phyloP scores from a whole-genome alignment of 37 sponge, comb jelly and placozoan species.

The Spongia lamella region DNA sequence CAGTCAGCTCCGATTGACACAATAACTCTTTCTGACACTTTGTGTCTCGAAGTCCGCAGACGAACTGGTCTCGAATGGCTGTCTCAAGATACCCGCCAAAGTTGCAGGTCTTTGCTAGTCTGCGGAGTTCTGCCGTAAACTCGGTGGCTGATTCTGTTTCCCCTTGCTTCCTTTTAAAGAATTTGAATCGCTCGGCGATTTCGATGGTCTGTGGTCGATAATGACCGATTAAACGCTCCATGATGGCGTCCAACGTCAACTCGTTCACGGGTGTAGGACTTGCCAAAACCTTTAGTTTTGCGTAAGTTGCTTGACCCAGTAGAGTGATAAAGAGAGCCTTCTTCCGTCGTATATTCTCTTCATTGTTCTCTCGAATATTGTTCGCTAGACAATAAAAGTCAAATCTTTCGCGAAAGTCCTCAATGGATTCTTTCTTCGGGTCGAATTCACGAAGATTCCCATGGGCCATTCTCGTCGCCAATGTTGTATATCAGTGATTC shows the following conservation, averaged over 20 bases:
- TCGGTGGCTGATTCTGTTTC: background rate
- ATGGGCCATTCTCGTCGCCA: no score
- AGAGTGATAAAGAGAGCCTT: background rate
- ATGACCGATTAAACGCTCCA: background rate
- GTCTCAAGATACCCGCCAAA: background rate
- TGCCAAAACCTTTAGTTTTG: background rate
- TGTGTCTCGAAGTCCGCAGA: background rate
- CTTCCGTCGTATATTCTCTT: no score
- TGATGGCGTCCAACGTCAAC: background rate
- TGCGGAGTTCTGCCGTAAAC: background rate
- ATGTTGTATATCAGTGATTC: no score
- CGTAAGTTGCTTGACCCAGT: background rate
- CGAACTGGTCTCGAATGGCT: background rate
- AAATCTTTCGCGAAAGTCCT: background rate
- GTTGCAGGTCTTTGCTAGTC: background rate
- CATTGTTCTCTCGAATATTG: no score
- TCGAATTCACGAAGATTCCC: no score
- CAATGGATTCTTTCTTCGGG: background rate
- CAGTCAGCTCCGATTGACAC: background rate
- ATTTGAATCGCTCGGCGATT: background rate
- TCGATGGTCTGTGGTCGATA: no score
- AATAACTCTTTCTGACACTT: background rate
- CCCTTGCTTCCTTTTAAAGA: background rate
- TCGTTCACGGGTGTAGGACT: background rate
- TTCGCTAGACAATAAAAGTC: constrained; percentile 4